Percentiles rank a stretch among this genome's conserved stretches.
These are phyloP conservation scores for Trypoxylon attenuatum DNA, from an alignment of 2,888 invertebrate genomes.

Conservation along the genomic window DNA sequence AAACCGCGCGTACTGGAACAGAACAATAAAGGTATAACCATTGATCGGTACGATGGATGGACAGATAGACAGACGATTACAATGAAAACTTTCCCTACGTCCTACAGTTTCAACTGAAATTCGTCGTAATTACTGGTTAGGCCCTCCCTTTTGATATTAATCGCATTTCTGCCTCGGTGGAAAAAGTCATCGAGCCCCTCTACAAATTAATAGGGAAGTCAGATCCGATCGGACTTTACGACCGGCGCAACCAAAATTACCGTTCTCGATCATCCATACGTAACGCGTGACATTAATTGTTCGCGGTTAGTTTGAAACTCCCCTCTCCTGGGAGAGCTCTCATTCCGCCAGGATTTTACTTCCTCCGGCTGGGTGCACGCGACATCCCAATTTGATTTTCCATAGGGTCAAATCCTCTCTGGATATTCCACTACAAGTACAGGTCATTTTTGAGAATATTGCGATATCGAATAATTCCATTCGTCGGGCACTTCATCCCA, in stretches of 20 bases:
- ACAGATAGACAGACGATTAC: no score
- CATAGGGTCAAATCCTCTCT: no score
- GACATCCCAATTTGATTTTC: no score
- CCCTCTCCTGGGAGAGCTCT: not conserved
- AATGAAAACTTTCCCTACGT: no score
- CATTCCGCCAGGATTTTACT: not conserved
- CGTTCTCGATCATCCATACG: constrained; percentile 20
- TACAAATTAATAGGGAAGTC: constrained; percentile 19
- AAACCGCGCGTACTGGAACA: no score
- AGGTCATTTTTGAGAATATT: no score
- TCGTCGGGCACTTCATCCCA: no score
- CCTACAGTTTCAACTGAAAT: not conserved
- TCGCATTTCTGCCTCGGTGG: not conserved
- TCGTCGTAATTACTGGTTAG: not conserved
- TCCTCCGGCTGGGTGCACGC: not conserved
- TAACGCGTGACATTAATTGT: constrained; percentile 38
- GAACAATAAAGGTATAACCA: no score
- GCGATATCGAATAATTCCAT: no score
- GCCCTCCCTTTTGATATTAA: not conserved
- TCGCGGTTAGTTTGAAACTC: constrained; percentile 19
- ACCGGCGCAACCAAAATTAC: constrained; percentile 13
- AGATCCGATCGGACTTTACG: constrained; percentile 8
- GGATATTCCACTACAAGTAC: no score
- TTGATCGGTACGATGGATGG: no score
- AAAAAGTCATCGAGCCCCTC: not conserved